phyloP scores from a whole-genome alignment of 2,113 vertebrate species.

The Halichoerus grypus region DNA sequence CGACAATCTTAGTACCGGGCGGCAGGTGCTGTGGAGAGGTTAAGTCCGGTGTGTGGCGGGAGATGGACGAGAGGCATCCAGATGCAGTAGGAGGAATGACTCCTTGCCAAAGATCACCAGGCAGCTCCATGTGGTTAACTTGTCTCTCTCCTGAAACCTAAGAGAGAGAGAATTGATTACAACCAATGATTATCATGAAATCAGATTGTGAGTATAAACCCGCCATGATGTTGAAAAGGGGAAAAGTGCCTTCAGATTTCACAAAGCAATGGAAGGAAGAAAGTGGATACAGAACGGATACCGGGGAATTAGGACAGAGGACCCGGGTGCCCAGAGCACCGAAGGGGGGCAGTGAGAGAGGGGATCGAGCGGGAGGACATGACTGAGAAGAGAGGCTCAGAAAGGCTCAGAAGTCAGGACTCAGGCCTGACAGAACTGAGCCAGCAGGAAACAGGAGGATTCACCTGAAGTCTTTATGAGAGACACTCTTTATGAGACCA shows the following conservation, averaged over 20 bases:
- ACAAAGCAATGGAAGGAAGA: background rate
- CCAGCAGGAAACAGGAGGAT: background rate
- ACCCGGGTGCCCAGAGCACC: background rate
- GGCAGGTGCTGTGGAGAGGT: rapidly evolving
- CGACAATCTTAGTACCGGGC: background rate
- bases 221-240: background rate
- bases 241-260: background rate
- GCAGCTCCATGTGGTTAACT: background rate
- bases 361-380: rapidly evolving
- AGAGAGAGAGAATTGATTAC: background rate
- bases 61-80: background rate
- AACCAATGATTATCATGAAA: background rate
- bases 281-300: background rate
- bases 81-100: background rate
- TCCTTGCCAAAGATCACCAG: rapidly evolving
- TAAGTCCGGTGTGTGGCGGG: background rate
- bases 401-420: background rate
- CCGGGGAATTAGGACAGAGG: background rate
- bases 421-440: background rate
- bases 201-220: background rate
- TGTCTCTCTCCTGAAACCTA: background rate
- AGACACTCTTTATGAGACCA: background rate
- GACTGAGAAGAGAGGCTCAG: background rate
- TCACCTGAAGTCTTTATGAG: background rate
- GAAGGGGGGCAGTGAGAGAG: no score